Base-by-base conservation (phyloP, 2,888 invertebrate genomes). In the Dyspetes luteomarginatus region DNA sequence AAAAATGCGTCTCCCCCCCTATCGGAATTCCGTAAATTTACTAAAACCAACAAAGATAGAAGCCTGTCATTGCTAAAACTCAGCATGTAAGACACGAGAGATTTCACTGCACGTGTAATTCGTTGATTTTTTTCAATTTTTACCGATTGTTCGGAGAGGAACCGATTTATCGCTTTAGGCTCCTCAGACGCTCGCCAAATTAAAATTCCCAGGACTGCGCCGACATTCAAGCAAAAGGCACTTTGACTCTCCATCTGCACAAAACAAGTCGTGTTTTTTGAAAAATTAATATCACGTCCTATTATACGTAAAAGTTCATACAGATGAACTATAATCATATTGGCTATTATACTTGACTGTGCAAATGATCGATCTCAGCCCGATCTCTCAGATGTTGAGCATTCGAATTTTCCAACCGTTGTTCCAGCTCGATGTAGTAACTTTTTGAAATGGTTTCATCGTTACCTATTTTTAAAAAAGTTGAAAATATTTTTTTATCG, bases 161-260 rank as follows among this genome's bases (percentile, higher is more conserved):
- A 89, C 22, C 84, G 80, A 30, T 91, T 90, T 36, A 91, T 86
- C 19, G 91, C 89, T 48, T 89, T 82, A 0, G 90, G 89, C 26
- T 88, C 85, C 30, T 87, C 82, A 0, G 92, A 92, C 2, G 92
- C 90, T 75, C 89, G 90, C 92, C 92, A 92, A 7, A 91, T 84
- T n/a, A 92, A 85, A 69, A 88, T 90, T 9, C 92, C 91, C 83
- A 92, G 85, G 17, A 90, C 89, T 24, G 92, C 89, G 1, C 92
- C 92, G 12, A 92, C 84, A 45, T 89, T 90, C 43, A 92, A 89
- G 83, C 92, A 91, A 85, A 91, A 92, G 48, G 89, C 87, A 56
- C 89, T 91, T 79, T 92, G 92, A 58, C 86, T 84, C 43, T 86
- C 85, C 41, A 91, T 83, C 86, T 89, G 87, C 28, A 52, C 58